Percentiles rank a stretch among this genome's conserved stretches.
Conservation (phyloP, 1,140 invertebrate species). For the Spodoptera litura region DNA sequence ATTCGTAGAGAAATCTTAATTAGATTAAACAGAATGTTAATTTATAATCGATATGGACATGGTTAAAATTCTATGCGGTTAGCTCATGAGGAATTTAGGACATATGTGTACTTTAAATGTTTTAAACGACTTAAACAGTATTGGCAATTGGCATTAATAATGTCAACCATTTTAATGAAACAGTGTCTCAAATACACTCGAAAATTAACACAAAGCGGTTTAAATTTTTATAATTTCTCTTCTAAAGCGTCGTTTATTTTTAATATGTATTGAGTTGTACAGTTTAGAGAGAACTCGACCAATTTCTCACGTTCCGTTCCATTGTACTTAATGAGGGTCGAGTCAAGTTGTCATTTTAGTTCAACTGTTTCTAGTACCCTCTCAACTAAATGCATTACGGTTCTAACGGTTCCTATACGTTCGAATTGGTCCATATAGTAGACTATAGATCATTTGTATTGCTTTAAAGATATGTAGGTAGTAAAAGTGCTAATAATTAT, state of each 20-base stretch:
- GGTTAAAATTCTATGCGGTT: background rate
- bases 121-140: too few relatives aligned
- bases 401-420: background rate
- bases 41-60: background rate
- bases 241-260: background rate
- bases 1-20: background rate
- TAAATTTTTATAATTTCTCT: too few relatives aligned
- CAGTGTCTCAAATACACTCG: too few relatives aligned
- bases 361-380: slow-evolving; percentile 12
- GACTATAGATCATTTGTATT: too few relatives aligned
- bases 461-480: too few relatives aligned
- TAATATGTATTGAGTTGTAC: background rate
- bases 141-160: too few relatives aligned
- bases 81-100: background rate
- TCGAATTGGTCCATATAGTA: too few relatives aligned
- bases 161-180: too few relatives aligned
- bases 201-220: too few relatives aligned
- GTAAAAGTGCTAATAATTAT: too few relatives aligned
- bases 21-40: background rate
- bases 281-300: background rate
- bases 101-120: background rate
- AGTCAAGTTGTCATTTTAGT: slow-evolving; percentile 5
- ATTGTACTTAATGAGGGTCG: background rate
- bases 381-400: background rate
- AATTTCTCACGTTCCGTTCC: background rate